phyloP scores from a whole-genome alignment of 92 coral and sea anemone species.

The Palythoa caribaeorum region DNA sequence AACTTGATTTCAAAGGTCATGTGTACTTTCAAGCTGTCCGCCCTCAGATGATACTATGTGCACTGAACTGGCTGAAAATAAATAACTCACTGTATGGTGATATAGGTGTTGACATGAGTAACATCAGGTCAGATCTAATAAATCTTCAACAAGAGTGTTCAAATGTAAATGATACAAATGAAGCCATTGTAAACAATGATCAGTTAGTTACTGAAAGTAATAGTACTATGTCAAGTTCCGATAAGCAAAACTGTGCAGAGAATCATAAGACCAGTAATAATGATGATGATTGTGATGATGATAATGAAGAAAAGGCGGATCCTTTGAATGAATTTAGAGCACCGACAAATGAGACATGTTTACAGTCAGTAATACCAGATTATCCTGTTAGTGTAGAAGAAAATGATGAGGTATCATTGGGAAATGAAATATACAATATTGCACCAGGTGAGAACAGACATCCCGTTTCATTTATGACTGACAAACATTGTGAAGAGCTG shows the following conservation, averaged over 20 bases:
- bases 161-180: not conserved
- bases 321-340: too few species aligned
- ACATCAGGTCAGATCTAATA: not conserved
- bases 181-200: not conserved
- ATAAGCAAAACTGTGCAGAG: not conserved
- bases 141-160: slow-evolving; percentile 22
- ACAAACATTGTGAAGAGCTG: slow-evolving; percentile 56
- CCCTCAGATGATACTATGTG: slow-evolving; percentile 39
- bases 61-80: slow-evolving; percentile 33
- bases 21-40: slow-evolving; percentile 65
- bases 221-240: not conserved
- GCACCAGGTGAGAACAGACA: too few species aligned
- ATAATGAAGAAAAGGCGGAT: not conserved
- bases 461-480: slow-evolving; percentile 38
- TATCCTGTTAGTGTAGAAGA: slow-evolving; percentile 59
- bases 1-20: slow-evolving; percentile 56
- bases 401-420: slow-evolving; percentile 46
- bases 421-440: slow-evolving; percentile 2
- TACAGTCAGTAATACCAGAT: slow-evolving; percentile 53
- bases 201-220: not conserved
- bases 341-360: not conserved
- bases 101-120: slow-evolving; percentile 28
- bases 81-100: slow-evolving; percentile 48
- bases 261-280: slow-evolving; percentile 6
- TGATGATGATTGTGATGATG: too few species aligned